Evolutionary conservation across 2,113 vertebrate species (phyloP).

Genomic region (Spea multiplicata): DNA sequence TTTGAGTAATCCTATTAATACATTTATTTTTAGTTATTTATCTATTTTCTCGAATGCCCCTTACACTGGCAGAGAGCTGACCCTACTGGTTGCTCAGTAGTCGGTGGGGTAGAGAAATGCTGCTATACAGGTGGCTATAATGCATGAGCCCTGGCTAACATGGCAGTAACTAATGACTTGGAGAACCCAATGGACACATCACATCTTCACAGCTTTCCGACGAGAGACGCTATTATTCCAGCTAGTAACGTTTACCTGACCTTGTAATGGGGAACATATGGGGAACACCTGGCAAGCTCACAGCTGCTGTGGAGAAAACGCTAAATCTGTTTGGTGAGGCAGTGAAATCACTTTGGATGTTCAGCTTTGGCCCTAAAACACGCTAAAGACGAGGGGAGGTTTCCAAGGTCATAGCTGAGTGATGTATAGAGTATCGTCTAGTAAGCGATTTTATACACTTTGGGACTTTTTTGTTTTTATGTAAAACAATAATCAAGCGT

Average conservation of each 20-base stretch:
- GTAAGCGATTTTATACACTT: too few species aligned
- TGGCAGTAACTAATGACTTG: not conserved
- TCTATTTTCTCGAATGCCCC: too few species aligned
- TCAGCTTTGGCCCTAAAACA: slow-evolving; percentile 21
- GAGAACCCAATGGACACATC: slow-evolving; percentile 11
- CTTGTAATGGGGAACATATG: slow-evolving; percentile 39
- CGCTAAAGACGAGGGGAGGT: not conserved
- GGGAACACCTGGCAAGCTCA: slow-evolving; percentile 18
- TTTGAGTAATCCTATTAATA: too few species aligned
- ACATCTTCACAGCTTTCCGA: slow-evolving; percentile 15
- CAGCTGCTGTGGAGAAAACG: slow-evolving; percentile 34
- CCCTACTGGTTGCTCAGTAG: too few species aligned
- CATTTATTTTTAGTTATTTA: too few species aligned
- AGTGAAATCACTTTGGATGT: slow-evolving; percentile 16
- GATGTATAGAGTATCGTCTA: too few species aligned
- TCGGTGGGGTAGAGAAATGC: too few species aligned
- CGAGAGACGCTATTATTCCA: slow-evolving; percentile 6
- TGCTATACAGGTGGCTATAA: not conserved
- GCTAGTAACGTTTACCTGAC: slow-evolving; percentile 15
- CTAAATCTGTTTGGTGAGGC: slow-evolving; percentile 29
- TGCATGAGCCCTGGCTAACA: not conserved
- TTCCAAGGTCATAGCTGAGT: too few species aligned
- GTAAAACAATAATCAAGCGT: too few species aligned
- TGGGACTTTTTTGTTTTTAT: too few species aligned
- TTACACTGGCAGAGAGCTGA: too few species aligned